Conservation (phyloP, 2,888 invertebrate species). For the Spilosoma lubricipeda region DNA sequence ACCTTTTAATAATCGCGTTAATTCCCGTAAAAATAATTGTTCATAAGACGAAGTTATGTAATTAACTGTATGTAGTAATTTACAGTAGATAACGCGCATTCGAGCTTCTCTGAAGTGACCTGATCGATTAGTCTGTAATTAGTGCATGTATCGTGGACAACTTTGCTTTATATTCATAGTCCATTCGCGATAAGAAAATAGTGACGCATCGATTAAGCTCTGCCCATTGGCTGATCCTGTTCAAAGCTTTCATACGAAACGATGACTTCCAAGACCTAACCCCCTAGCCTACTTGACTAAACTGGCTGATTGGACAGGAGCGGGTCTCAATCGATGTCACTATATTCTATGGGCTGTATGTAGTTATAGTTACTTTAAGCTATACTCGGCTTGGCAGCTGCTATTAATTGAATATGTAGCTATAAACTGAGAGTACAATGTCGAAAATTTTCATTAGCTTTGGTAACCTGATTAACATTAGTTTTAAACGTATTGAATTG, state of each 20-base stretch:
- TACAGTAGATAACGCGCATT: not conserved
- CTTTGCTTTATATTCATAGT: not conserved
- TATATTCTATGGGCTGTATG: too few species aligned
- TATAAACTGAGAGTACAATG: not conserved
- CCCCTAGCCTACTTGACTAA: too few species aligned
- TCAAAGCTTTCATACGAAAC: too few species aligned
- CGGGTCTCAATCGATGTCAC: not conserved
- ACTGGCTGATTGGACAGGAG: not conserved
- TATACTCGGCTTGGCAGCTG: not conserved
- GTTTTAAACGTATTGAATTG: slow-evolving; percentile 8
- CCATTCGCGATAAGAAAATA: too few species aligned
- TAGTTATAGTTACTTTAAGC: not conserved
- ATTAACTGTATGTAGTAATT: not conserved
- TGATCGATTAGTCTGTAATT: not conserved
- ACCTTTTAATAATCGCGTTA: too few species aligned
- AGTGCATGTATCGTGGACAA: not conserved
- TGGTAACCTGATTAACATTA: slow-evolving; percentile 7
- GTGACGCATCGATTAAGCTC: not conserved
- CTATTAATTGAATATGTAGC: not conserved
- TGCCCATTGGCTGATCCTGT: not conserved
- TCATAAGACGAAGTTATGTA: too few species aligned
- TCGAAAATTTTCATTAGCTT: not conserved
- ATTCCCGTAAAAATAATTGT: too few species aligned
- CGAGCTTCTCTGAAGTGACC: too few species aligned
- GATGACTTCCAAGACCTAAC: too few species aligned